A percentile compares a stretch with the other conserved stretches of the same genome.
Evolutionary conservation across 2,113 vertebrate species (phyloP).

Genomic region (Girardinichthys multiradiatus): DNA sequence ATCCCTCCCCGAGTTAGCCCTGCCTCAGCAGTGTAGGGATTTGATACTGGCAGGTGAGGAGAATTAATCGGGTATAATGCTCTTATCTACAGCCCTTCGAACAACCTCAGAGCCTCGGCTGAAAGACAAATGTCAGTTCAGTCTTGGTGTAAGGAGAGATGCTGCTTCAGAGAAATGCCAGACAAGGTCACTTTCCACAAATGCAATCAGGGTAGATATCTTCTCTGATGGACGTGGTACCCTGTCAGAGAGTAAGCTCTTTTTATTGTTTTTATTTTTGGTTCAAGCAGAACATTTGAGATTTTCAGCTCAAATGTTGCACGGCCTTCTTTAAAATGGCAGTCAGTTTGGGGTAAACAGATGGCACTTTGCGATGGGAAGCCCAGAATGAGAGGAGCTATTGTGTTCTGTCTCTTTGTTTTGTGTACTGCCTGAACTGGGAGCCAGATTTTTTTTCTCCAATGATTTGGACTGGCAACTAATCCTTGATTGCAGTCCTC

Average conservation of each 20-base stretch:
- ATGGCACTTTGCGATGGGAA: conserved; percentile 34
- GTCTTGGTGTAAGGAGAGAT: conserved; percentile 29
- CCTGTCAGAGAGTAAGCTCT: conserved; percentile 53
- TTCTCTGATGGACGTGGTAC: conserved; percentile 60
- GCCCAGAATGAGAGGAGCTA: conserved; percentile 29
- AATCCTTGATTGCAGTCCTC: conserved; percentile 8
- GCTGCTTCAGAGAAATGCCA: conserved; percentile 21
- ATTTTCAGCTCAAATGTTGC: conserved; percentile 30
- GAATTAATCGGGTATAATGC: conserved; percentile 71
- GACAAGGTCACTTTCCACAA: conserved; percentile 26
- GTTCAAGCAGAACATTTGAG: not conserved
- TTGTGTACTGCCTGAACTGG: conserved; percentile 21
- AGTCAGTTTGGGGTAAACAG: conserved; percentile 43
- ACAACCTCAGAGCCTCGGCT: conserved; percentile 37
- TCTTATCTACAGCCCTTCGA: conserved; percentile 61
- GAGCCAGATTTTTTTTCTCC: not conserved
- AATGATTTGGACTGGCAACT: conserved; percentile 4
- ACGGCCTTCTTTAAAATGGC: conserved; percentile 8
- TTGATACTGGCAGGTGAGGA: conserved; percentile 59
- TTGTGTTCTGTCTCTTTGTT: conserved; percentile 36
- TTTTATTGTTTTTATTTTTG: conserved; percentile 14
- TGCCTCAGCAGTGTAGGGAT: conserved; percentile 71
- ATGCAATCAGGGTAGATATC: conserved; percentile 19
- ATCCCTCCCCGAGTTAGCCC: conserved; percentile 33
- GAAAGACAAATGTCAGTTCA: conserved; percentile 49